These are phyloP conservation scores for Acromyrmex echinatior DNA, from an alignment of 1,140 invertebrate species.

Conservation along the genomic window DNA sequence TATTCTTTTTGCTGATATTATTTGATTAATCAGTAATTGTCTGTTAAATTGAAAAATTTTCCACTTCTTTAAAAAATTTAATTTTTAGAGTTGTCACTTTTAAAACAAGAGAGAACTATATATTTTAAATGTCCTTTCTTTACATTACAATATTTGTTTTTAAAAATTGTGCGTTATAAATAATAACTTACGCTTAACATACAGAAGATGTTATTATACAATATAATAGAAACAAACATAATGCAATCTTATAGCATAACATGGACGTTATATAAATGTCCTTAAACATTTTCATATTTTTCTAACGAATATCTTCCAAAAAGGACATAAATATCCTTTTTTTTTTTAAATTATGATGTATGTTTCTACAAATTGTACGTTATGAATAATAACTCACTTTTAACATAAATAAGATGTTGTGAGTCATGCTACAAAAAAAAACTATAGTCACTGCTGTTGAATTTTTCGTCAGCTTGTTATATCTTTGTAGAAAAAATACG, in stretches of 20 bases:
- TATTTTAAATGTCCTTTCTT: not conserved
- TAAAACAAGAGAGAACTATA: no score
- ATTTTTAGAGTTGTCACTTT: no score
- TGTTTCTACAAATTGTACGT: not conserved
- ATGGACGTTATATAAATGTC: not conserved
- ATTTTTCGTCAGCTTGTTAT: conserved; percentile 17
- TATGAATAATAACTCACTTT: not conserved
- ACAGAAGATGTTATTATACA: no score
- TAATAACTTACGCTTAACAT: not conserved
- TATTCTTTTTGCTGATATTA: no score
- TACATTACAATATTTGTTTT: not conserved
- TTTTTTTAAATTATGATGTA: not conserved
- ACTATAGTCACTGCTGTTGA: not conserved
- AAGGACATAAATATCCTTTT: not conserved
- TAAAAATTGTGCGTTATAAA: not conserved
- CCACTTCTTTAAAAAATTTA: no score
- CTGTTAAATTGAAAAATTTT: no score
- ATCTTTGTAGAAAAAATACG: not conserved
- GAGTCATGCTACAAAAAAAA: not conserved
- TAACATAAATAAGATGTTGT: not conserved
- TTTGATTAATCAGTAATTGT: no score
- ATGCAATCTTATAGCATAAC: not conserved
- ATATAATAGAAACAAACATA: not conserved
- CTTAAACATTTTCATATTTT: not conserved
- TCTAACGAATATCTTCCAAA: not conserved